Base-by-base conservation (phyloP, 2,113 vertebrate genomes). In the Fulmarus glacialis region DNA sequence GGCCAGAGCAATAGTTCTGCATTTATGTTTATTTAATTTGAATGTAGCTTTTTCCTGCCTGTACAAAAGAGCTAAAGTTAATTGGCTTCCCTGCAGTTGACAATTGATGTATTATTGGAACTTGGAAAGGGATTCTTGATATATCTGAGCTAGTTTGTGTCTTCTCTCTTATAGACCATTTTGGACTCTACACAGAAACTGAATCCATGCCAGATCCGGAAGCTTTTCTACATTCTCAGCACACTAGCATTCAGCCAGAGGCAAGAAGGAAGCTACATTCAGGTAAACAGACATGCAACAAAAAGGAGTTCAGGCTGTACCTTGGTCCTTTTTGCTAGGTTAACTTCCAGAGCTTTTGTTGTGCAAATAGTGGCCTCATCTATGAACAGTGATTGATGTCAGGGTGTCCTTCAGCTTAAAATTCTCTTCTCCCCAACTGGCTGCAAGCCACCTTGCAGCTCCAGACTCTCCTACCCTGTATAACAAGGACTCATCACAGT, bases 141-240 rank as follows among this genome's bases (percentile, higher is more conserved):
- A 32, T 29, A 15, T 83, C 62, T 90, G 91, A 34, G 15, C 23
- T 85, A 12, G 9, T 79, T 55, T 92, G 32, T 93, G 74, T 36
- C 55, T 97, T 89, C 40, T 82, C 11, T 63, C 59, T 81, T 64
- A 16, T 96, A 99, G 99, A 99, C 99, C 56, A 99, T 99, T 98
- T 97, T 99, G 97, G 99, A 99, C 97, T 99, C 99, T 95, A 98
- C 99, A 97, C 99, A 99, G 95, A 99, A 99, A 95, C 98, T 99
- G 89, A 99, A 97, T 16, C 98, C 98, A 3, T 98, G 98, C 91
- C 99, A 99, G 97, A 99, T 99, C 93, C 98, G 99, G 73, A 99
- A 99, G 95, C 99, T 99, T n/a, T 99, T 99, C 96, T 98, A 98
- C 82, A 97, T 99, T 81, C 98, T 99, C 64, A 99, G 99, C 97